Conservation (phyloP, 2,888 invertebrate species). For the Ashinkailepas kermadecensis region DNA sequence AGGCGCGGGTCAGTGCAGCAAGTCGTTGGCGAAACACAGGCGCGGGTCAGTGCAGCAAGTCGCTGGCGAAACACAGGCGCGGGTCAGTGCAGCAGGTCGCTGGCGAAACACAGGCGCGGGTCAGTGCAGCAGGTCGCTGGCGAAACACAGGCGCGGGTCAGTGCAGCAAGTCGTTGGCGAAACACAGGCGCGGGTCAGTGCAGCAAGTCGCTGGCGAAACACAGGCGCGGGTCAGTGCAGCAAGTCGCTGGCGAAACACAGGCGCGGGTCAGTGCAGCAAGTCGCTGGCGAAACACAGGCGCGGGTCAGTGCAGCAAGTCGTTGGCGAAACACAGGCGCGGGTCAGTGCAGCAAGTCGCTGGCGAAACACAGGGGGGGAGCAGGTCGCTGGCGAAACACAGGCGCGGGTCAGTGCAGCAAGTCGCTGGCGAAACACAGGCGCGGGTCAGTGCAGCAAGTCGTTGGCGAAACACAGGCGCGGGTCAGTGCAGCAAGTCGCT, state of each 20-base stretch:
- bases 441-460: constrained; percentile 61
- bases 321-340: constrained; percentile 40
- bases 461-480: constrained; percentile 40
- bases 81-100: constrained; percentile 63
- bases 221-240: constrained; percentile 45
- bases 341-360: not conserved
- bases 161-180: constrained; percentile 65
- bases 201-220: constrained; percentile 64
- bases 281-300: constrained; percentile 52
- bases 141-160: constrained; percentile 30
- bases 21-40: constrained; percentile 53
- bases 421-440: constrained; percentile 52
- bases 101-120: constrained; percentile 37
- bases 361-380: too few relatives aligned
- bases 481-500: constrained; percentile 64
- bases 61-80: constrained; percentile 46
- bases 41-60: constrained; percentile 56
- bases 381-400: constrained; percentile 57
- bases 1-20: constrained; percentile 51
- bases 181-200: not conserved
- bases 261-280: constrained; percentile 52
- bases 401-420: constrained; percentile 52
- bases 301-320: constrained; percentile 61
- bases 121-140: constrained; percentile 65
- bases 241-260: constrained; percentile 57